phyloP scores from a whole-genome alignment of 2,797 vertebrate species.

The Hyperoplus lanceolatus region DNA sequence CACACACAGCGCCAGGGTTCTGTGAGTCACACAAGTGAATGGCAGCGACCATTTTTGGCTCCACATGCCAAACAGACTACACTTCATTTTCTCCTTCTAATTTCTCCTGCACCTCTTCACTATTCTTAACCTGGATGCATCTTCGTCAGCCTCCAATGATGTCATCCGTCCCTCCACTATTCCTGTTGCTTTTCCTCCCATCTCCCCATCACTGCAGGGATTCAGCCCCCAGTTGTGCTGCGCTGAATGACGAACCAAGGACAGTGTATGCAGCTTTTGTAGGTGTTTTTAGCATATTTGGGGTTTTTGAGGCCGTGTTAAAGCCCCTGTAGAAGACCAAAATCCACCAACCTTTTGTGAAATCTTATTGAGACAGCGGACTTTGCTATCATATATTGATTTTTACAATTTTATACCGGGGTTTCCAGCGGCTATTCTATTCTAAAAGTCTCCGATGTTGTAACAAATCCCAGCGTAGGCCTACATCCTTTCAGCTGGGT shows the following conservation, averaged over 20 bases:
- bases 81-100: conserved; percentile 55
- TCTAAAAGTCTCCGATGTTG: conserved; percentile 11
- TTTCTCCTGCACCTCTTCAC: conserved; percentile 72
- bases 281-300: conserved; percentile 34
- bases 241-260: conserved; percentile 72
- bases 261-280: conserved; percentile 49
- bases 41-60: conserved; percentile 64
- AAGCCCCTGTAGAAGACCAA: no score
- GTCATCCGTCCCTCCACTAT: conserved; percentile 42
- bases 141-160: conserved; percentile 61
- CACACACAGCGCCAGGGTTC: conserved; percentile 54
- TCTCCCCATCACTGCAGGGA: conserved; percentile 44
- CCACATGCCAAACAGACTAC: conserved; percentile 66
- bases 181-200: conserved; percentile 52
- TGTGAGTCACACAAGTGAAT: conserved; percentile 62
- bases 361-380: no score
- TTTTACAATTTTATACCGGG: no score
- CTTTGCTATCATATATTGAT: no score
- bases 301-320: not conserved
- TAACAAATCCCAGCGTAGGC: not conserved
- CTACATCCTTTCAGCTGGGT: conserved; percentile 19
- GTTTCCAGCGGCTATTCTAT: not conserved
- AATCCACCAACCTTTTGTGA: no score
- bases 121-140: conserved; percentile 72
- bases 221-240: conserved; percentile 28